A percentile compares a stretch with the other conserved stretches of the same genome.
Conservation (phyloP, 2,888 invertebrate species). For the Campopleginae sp. region DNA sequence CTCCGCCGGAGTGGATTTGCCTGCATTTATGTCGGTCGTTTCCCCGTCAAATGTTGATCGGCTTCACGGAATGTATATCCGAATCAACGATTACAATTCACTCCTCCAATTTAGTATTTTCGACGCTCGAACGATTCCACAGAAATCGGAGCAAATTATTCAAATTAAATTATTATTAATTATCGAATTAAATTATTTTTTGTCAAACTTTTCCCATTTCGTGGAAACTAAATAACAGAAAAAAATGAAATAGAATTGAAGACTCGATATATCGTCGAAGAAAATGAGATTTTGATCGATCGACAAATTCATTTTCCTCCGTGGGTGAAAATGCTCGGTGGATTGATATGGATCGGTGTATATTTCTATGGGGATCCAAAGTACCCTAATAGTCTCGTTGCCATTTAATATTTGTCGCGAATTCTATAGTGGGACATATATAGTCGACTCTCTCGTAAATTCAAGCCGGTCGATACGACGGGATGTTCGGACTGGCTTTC, state of each 20-base stretch:
- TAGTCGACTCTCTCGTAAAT: conserved; percentile 70
- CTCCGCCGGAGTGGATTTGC: background rate
- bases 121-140: background rate
- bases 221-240: too few species aligned
- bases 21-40: background rate
- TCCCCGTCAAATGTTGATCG: background rate
- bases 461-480: conserved; percentile 74
- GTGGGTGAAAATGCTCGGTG: background rate
- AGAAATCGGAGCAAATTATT: background rate
- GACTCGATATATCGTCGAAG: too few species aligned
- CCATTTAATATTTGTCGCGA: conserved; percentile 64
- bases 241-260: too few species aligned
- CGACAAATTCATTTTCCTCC: too few species aligned
- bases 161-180: too few species aligned
- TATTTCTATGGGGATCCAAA: conserved; percentile 19
- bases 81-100: too few species aligned
- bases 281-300: too few species aligned
- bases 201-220: too few species aligned
- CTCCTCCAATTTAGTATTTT: background rate
- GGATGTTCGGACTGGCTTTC: conserved; percentile 73
- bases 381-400: conserved; percentile 49
- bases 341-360: background rate
- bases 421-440: conserved; percentile 43
- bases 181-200: too few species aligned
- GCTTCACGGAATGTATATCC: background rate